Evolutionary conservation across 2,888 invertebrate species (phyloP), one percentile per base, ranked within the genome.

Genomic region (Drosophila fulvimacula): DNA sequence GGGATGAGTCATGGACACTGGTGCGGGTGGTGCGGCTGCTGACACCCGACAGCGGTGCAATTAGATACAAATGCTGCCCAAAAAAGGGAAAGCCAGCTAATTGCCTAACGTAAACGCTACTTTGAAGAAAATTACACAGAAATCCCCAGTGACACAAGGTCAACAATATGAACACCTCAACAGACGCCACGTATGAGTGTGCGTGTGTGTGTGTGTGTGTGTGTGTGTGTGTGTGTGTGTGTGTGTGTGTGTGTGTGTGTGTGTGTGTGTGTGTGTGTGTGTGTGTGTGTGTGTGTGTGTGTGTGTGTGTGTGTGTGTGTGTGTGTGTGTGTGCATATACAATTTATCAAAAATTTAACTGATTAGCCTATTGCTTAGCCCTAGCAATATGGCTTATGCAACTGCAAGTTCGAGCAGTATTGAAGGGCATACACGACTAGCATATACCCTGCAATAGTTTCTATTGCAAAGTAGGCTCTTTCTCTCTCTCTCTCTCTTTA

Each of bases 81-180:
- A 79, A 59, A 70, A 61, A 57, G 71, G 76, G 71, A 57, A 75
- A 70, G 70, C 48, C 70, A 69, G 52, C 51, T 59, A 46, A 68
- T 71, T 69, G 48, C 27, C 17, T n/a, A 48, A 38, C 48, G 24
- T 19, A 46, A 63, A 49, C 48, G 24, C 15, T 21, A 19, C 32
- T 27, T 36, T 34, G 30, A 60, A 61, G 48, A 30, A 39, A 17
- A 27, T 9, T 7, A 42, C 17, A 24, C 2, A n/a, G 11, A 48
- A 63, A 9, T 17, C 13, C 17, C 30, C 48, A 59, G 10, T 9
- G 36, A 39, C 68, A 68, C 51, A 51, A 69, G 68, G 68, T 69
- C 68, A 53, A 34, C 41, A 46, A 44, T 38, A 46, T 56, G 48
- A 56, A 68, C 38, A 46, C 13, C 27, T 51, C 51, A 32, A n/a